phyloP scores from a whole-genome alignment of 2,888 invertebrate species.

The Ametastegia equiseti region DNA sequence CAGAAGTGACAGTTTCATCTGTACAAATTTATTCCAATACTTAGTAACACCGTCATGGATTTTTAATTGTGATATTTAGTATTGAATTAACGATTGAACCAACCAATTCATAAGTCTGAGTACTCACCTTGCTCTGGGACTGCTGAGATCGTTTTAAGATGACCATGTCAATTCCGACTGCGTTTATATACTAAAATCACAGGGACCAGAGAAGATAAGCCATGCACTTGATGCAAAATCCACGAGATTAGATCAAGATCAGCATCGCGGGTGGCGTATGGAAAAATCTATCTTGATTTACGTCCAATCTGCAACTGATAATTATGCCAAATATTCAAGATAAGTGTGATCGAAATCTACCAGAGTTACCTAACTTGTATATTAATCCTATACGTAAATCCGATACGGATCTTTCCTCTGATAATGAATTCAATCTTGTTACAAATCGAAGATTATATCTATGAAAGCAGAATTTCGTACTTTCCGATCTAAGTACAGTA shows the following conservation, averaged over 20 bases:
- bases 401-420: no score
- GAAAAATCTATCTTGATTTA: no score
- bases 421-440: no score
- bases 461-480: no score
- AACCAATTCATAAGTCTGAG: neutral
- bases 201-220: neutral
- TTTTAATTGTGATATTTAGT: neutral
- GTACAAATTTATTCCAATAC: neutral
- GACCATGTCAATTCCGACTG: neutral
- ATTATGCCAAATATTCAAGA: no score
- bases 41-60: neutral
- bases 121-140: neutral
- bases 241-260: conserved; percentile 4
- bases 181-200: conserved; percentile 22
- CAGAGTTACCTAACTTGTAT: no score
- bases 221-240: neutral
- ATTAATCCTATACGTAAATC: no score
- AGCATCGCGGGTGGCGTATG: no score
- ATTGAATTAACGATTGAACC: neutral
- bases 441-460: no score
- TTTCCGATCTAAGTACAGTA: no score
- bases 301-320: no score
- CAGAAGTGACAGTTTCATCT: conserved; percentile 60
- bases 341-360: no score
- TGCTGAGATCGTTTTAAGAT: neutral